Base-by-base conservation (phyloP, 1,140 invertebrate genomes). In the Amyelois transitella region DNA sequence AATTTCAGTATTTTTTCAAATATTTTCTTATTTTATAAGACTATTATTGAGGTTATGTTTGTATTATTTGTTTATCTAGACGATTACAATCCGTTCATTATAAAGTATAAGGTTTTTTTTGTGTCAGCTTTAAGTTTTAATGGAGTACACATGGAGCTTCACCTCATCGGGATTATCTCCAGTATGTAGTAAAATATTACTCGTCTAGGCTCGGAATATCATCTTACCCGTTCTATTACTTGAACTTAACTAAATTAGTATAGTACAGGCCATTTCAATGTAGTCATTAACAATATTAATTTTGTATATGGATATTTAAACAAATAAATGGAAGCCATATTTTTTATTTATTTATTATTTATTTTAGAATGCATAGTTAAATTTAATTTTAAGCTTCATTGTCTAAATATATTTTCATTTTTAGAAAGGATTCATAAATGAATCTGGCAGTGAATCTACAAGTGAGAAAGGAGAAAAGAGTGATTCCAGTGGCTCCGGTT, bases 401-500 rank as follows among this genome's bases (percentile, higher is more conserved):
- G 43, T 38, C 43, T 22, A 8, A 38, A 18, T 32, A 47, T 66
- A 38, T 62, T 65, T 50, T 69, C 62, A 67, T 51, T 91, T 91
- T 63, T 81, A 92, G 91, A 91, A 90, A 77, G 90, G 88, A 53
- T 89, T 81, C 62, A 90, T 91, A 72, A 89, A 90, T 75, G 91
- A 91, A 83, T 91, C 91, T 69, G 91, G 88, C 65, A 92, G 91
- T 80, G 91, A 91, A 75, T 92, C 91, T 62, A 89, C 90, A 49
- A 92, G 91, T 85, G 90, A 91, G 21, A 88, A 89, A 66, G 80
- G 79, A 44, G 76, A 77, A 19, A 84, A 85, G 54, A 91, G 89
- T 77, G 91, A 91, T 63, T 91, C 90, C 56, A 92, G 91, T 72
- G 91, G 90, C 22, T 93, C 92, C 12, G 81, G 75, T 21, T 86